Evolutionary conservation across 2,797 vertebrate species (phyloP).

Genomic region (Gallinago nigripennis): DNA sequence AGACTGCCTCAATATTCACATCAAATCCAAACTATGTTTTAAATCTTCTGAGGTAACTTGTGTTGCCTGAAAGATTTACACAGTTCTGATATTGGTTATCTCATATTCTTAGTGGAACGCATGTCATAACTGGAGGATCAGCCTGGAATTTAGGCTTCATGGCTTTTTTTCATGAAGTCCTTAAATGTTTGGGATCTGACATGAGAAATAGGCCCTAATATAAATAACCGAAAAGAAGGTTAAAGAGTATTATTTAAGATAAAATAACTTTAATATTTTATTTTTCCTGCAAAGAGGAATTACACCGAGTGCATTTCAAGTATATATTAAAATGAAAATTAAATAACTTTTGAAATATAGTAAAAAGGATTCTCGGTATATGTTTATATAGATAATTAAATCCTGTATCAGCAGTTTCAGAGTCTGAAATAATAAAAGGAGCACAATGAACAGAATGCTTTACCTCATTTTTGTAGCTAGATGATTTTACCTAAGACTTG

Average conservation of each 20-base stretch:
- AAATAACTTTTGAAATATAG: neutral
- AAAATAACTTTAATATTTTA: neutral
- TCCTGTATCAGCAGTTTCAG: neutral
- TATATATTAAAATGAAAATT: neutral
- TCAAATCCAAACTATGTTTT: neutral
- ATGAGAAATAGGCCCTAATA: neutral
- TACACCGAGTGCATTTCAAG: neutral
- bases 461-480: neutral
- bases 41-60: neutral
- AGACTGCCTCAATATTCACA: neutral
- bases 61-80: neutral
- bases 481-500: neutral
- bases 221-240: neutral
- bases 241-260: neutral
- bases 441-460: neutral
- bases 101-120: neutral
- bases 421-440: neutral
- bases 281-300: neutral
- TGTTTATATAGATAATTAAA: neutral
- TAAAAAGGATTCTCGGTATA: neutral
- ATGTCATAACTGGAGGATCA: neutral
- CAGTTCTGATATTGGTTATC: neutral
- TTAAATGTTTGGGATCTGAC: neutral
- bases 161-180: neutral
- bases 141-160: neutral